phyloP scores from a whole-genome alignment of 1,140 invertebrate species.

The Augochlora pura region DNA sequence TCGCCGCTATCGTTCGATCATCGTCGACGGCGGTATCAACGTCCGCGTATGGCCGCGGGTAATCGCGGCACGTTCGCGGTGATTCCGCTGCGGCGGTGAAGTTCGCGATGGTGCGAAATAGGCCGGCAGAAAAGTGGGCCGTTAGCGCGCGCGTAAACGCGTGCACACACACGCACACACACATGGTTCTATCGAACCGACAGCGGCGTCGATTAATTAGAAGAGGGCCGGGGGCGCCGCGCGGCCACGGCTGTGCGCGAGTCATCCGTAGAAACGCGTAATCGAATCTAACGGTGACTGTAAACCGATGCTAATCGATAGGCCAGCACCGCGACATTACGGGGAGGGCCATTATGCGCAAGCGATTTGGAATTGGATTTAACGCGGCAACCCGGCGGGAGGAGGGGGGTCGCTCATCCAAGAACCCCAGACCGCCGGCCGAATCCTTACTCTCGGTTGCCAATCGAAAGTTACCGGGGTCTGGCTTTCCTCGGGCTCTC shows the following conservation, averaged over 20 bases:
- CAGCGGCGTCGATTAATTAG: background rate
- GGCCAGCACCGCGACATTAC: slow-evolving; percentile 44
- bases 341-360: slow-evolving; percentile 51
- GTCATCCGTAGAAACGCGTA: slow-evolving; percentile 31
- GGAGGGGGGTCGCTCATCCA: too few relatives aligned
- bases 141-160: background rate
- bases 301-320: slow-evolving; percentile 65
- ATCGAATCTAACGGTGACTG: slow-evolving; percentile 59
- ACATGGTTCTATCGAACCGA: background rate
- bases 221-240: too few relatives aligned
- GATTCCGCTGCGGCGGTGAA: background rate
- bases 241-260: background rate
- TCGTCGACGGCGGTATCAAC: background rate
- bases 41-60: too few relatives aligned
- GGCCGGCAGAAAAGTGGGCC: slow-evolving; percentile 26
- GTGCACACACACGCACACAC: too few relatives aligned
- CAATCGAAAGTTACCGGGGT: too few relatives aligned
- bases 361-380: slow-evolving; percentile 60
- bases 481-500: too few relatives aligned
- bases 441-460: background rate
- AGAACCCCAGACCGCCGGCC: background rate
- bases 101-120: slow-evolving; percentile 17
- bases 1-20: background rate
- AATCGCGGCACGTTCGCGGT: background rate
- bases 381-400: too few relatives aligned